Conservation (phyloP, 2,113 vertebrate species). For the Theristicus caerulescens region DNA sequence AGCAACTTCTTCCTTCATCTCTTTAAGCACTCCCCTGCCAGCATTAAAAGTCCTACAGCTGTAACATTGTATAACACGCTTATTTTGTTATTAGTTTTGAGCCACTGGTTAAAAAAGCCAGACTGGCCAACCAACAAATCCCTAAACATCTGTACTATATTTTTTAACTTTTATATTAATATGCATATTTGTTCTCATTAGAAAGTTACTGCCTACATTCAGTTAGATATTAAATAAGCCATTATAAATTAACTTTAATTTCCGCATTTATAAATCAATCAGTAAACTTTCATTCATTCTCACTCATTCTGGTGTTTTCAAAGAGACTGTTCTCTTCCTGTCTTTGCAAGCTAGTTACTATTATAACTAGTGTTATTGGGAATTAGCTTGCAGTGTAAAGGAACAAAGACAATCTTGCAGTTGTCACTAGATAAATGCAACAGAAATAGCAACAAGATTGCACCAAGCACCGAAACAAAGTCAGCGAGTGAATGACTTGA, state of each 20-base stretch:
- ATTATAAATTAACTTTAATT: neutral
- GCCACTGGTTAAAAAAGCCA: neutral
- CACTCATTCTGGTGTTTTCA: neutral
- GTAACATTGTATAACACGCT: neutral
- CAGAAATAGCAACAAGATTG: neutral
- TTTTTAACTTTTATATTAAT: neutral
- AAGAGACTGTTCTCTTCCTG: neutral
- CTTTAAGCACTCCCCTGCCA: neutral
- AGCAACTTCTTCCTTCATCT: conserved; percentile 9
- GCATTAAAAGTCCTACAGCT: neutral
- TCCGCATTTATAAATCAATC: neutral
- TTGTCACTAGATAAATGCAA: neutral
- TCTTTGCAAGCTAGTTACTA: neutral
- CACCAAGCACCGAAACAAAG: neutral
- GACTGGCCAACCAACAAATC: neutral
- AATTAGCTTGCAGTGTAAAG: neutral
- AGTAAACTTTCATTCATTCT: neutral
- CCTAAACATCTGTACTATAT: neutral
- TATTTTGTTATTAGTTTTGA: neutral
- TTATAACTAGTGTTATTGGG: neutral
- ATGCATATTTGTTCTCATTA: neutral
- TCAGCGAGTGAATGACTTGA: neutral
- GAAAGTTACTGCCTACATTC: neutral
- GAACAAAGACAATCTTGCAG: neutral
- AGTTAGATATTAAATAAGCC: neutral